Conservation (phyloP, 2,797 vertebrate species). For the Onychomys arenicola region DNA sequence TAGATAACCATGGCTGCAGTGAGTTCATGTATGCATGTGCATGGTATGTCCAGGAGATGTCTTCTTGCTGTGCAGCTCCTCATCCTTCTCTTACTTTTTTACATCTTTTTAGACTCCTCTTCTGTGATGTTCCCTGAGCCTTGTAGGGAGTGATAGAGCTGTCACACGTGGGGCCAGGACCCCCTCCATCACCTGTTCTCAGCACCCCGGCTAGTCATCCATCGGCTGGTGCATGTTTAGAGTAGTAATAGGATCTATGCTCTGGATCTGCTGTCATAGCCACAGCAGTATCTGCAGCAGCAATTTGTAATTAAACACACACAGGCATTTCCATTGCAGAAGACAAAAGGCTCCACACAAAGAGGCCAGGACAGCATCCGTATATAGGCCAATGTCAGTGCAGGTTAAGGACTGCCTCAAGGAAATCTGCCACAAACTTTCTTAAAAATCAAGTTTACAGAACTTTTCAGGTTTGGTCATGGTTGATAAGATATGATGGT, state of each 20-base stretch:
- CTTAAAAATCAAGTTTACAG: background rate
- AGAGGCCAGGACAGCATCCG: background rate
- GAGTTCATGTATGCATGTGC: background rate
- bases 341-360: conserved; percentile 20
- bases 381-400: background rate
- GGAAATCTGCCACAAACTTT: background rate
- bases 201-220: background rate
- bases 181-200: background rate
- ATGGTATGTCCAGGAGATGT: background rate
- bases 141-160: background rate
- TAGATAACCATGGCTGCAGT: background rate
- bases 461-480: background rate
- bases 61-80: background rate
- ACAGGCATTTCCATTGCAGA: background rate
- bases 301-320: background rate
- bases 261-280: background rate
- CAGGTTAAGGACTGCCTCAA: background rate
- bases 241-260: background rate
- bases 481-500: background rate
- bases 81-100: background rate
- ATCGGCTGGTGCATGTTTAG: background rate
- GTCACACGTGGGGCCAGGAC: no score
- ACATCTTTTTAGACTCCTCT: background rate
- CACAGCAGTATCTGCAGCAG: conserved; percentile 4
- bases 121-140: background rate